Conservation (phyloP, 1,140 invertebrate genomes). For the Portunus trituberculatus region DNA sequence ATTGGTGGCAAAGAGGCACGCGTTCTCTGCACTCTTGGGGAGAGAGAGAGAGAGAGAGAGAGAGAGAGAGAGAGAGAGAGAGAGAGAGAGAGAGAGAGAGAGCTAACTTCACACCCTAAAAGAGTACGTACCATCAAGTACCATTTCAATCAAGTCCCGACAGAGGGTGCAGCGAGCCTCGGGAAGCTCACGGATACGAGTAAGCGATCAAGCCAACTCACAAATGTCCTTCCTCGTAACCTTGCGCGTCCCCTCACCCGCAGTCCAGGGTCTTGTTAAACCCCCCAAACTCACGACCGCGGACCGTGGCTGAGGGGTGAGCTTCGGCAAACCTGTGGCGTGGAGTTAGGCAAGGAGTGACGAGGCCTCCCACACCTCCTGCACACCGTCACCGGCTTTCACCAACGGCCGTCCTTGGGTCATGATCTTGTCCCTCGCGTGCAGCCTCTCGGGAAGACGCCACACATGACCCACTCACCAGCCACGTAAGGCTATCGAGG, state of each 20-base stretch:
- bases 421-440: not conserved
- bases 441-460: no score
- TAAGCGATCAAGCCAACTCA: not conserved
- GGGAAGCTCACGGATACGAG: not conserved
- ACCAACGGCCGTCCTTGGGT: not conserved
- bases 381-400: not conserved
- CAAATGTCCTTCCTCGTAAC: not conserved
- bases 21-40: no score
- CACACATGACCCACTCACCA: no score
- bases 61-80: conserved; percentile 43
- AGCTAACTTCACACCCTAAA: no score
- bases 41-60: conserved; percentile 16
- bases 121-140: no score
- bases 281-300: not conserved
- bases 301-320: not conserved
- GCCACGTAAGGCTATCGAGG: no score
- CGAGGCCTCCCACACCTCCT: not conserved
- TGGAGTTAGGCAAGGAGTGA: not conserved
- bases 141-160: no score
- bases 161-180: not conserved
- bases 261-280: not conserved
- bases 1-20: no score
- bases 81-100: conserved; percentile 31
- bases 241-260: not conserved
- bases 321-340: not conserved